These are phyloP conservation scores for Drosophila borealis DNA, from an alignment of 2,888 invertebrate genomes.

Conservation along the genomic window DNA sequence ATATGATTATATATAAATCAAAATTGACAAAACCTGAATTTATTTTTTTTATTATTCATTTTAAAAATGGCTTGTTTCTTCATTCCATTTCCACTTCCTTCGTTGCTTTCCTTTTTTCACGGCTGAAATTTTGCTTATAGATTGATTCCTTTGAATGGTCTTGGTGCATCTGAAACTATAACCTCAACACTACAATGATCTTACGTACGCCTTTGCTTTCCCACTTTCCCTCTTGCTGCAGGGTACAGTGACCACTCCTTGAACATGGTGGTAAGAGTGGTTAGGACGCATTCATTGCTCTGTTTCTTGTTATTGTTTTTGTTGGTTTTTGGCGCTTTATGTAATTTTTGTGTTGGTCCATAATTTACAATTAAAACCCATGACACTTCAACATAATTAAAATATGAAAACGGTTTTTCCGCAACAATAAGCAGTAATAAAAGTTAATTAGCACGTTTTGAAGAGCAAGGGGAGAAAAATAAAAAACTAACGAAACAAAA, in stretches of 20 bases:
- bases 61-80: too few relatives aligned
- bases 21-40: too few relatives aligned
- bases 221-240: not conserved
- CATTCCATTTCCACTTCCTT: too few relatives aligned
- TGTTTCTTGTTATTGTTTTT: conserved; percentile 22
- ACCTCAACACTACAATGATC: not conserved
- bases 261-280: conserved; percentile 25
- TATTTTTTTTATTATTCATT: too few relatives aligned
- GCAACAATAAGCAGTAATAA: conserved; percentile 81
- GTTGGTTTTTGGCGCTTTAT: conserved; percentile 46
- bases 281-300: conserved; percentile 28
- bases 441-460: conserved; percentile 72
- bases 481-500: conserved; percentile 13
- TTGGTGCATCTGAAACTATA: too few relatives aligned
- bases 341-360: conserved; percentile 63
- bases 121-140: too few relatives aligned
- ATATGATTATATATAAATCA: too few relatives aligned
- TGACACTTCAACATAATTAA: conserved; percentile 82
- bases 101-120: too few relatives aligned
- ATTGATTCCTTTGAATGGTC: too few relatives aligned
- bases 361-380: conserved; percentile 82
- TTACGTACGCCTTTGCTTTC: not conserved
- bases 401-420: conserved; percentile 80
- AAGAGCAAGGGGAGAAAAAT: conserved; percentile 26
- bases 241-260: conserved; percentile 10